Conservation (phyloP, 2,797 vertebrate genomes). For the Helostoma temminkii region DNA sequence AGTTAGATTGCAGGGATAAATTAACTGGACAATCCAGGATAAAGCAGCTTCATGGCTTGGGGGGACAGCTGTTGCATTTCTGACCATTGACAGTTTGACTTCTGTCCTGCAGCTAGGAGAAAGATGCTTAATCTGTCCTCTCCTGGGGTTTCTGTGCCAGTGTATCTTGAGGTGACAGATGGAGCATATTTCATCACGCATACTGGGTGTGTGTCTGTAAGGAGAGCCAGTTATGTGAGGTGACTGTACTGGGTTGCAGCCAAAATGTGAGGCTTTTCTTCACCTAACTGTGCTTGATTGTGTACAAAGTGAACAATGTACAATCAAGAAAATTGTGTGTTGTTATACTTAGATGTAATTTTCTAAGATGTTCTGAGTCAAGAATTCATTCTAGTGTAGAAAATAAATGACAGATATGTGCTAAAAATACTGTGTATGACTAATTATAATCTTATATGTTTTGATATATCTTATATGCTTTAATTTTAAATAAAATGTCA, state of each 20-base stretch:
- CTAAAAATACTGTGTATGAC: background rate
- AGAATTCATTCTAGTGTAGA: background rate
- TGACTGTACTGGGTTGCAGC: slow-evolving; percentile 8
- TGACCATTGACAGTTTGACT: slow-evolving; percentile 46
- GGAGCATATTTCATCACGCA: slow-evolving; percentile 40
- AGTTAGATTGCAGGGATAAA: slow-evolving; percentile 42
- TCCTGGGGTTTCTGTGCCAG: slow-evolving; percentile 19
- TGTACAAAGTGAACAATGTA: background rate
- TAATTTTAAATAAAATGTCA: background rate
- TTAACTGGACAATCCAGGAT: slow-evolving; percentile 21
- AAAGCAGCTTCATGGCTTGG: slow-evolving; percentile 27
- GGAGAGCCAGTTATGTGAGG: background rate
- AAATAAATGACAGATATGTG: background rate
- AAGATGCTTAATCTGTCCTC: slow-evolving; percentile 44
- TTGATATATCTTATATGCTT: too few species aligned
- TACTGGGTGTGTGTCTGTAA: slow-evolving; percentile 14
- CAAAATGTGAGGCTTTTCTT: background rate
- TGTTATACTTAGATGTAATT: background rate
- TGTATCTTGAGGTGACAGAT: slow-evolving; percentile 48
- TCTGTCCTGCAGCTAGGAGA: slow-evolving; percentile 47
- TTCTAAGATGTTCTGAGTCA: background rate
- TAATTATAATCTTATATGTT: too few species aligned
- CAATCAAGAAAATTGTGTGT: slow-evolving; percentile 4
- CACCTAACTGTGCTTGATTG: background rate
- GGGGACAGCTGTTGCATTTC: slow-evolving; percentile 52